A percentile compares a stretch with the other conserved stretches of the same genome.
phyloP scores from a whole-genome alignment of 2,797 vertebrate species.

The Chromis chromis region DNA sequence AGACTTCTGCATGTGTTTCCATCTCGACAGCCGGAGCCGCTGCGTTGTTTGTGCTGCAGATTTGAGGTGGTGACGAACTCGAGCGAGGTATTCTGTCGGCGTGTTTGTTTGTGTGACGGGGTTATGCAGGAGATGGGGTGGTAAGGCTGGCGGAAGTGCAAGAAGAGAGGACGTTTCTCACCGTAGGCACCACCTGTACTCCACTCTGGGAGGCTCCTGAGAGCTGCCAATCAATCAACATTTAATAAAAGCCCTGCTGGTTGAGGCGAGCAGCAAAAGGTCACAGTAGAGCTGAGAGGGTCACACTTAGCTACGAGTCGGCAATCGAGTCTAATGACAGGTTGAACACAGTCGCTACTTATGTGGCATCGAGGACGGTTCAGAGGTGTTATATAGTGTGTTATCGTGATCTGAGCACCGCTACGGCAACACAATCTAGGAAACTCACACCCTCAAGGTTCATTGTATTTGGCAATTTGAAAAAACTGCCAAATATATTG shows the following conservation, averaged over 20 bases:
- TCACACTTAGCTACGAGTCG: conserved; percentile 40
- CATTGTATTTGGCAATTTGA: no score
- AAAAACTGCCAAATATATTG: no score
- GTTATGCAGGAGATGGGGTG: conserved; percentile 30
- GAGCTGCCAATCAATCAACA: conserved; percentile 85
- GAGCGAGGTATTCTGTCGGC: no score
- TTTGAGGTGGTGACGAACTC: not conserved
- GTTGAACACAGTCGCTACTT: conserved; percentile 13
- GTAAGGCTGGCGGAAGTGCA: conserved; percentile 48
- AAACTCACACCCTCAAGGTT: no score
- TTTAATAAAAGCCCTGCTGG: conserved; percentile 78
- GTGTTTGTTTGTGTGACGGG: not conserved
- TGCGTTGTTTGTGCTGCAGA: conserved; percentile 21
- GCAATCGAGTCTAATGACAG: conserved; percentile 6
- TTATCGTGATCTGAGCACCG: not conserved
- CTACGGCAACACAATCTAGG: no score
- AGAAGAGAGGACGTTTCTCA: conserved; percentile 73
- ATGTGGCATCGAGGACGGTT: conserved; percentile 1
- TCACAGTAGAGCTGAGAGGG: conserved; percentile 64
- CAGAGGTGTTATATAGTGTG: not conserved
- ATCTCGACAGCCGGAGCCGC: conserved; percentile 46
- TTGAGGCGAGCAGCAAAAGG: conserved; percentile 57
- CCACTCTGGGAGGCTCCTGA: conserved; percentile 81
- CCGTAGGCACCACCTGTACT: conserved; percentile 80
- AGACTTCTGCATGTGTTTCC: conserved; percentile 62